Evolutionary conservation across 1,140 invertebrate genomes (phyloP), one percentile per base, ranked within the genome.

Genomic region (Bicyclus anynana): DNA sequence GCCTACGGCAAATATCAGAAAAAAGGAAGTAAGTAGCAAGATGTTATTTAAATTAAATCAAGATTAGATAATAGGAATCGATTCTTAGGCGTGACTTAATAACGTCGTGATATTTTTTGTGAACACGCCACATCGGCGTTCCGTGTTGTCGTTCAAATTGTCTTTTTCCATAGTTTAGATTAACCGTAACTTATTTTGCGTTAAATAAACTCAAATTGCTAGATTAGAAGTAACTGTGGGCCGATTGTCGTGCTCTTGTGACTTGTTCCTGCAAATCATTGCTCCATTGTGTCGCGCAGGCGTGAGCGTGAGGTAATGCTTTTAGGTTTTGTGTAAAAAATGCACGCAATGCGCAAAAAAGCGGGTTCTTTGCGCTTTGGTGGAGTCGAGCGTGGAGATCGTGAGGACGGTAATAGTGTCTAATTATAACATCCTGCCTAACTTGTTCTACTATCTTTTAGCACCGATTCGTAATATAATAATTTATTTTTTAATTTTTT

Each of bases 181-280:
- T 40, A 40, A 40, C 13, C 37, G 37, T 5, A 40, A 40, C 37
- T 40, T 40, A 17, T 40, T 40, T 17, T 40, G 37, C 37, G 29
- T 40, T 40, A 40, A 40, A 40, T 40, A 40, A 40, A 40, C 13
- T 13, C 5, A 40, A 16, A 40, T 40, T 40, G 13, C 37, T 40
- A 16, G 37, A 40, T 40, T 40, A n/a, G 12, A 40, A 40, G 16
- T 40, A 40, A 40, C 37, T 16, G 37, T 40, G 17, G 37, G 16
- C 6, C 2, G 14, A 40, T 17, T 16, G 37, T 17, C 9, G 10
- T 7, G 7, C 29, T 33, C 3, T 33, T 33, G 29, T 40, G 13
- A 17, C 13, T 5, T 6, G 37, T 40, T 40, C 37, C 37, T 40
- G 29, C 49, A 51, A 51, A 35, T 51, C 49, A 51, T 51, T 51